A percentile compares a stretch with the other conserved stretches of the same genome.
Evolutionary conservation across 2,113 vertebrate genomes (phyloP).

Genomic region (Microtus pennsylvanicus): DNA sequence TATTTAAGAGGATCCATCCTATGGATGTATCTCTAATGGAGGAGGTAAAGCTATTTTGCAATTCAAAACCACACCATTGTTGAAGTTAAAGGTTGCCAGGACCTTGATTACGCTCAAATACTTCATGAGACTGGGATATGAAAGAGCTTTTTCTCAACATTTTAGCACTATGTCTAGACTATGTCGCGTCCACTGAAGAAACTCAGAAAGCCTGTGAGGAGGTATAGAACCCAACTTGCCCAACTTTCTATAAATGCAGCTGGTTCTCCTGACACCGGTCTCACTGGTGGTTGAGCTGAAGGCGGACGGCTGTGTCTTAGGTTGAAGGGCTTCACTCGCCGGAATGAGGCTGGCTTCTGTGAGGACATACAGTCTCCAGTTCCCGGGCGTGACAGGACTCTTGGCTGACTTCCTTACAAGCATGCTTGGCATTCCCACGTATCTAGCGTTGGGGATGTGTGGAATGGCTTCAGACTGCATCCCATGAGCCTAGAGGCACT

Average conservation of each 20-base stretch:
- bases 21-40: background rate
- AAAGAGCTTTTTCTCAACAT: background rate
- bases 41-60: background rate
- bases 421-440: constrained; percentile 34
- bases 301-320: background rate
- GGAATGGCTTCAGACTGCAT: background rate
- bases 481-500: background rate
- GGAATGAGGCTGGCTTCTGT: background rate
- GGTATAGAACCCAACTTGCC: background rate
- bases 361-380: background rate
- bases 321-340: background rate
- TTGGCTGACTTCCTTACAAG: constrained; percentile 20
- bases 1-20: background rate
- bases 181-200: background rate
- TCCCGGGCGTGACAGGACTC: background rate
- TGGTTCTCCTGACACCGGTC: background rate
- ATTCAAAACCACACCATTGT: background rate
- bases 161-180: background rate
- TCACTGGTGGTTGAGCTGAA: background rate
- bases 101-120: background rate
- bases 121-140: background rate
- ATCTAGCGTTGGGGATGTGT: background rate
- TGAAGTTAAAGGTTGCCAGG: background rate
- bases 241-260: background rate
- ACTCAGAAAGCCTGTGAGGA: background rate